These are phyloP conservation scores for Phymorhynchus buccinoides DNA, from an alignment of 1,140 invertebrate genomes.

Conservation along the genomic window DNA sequence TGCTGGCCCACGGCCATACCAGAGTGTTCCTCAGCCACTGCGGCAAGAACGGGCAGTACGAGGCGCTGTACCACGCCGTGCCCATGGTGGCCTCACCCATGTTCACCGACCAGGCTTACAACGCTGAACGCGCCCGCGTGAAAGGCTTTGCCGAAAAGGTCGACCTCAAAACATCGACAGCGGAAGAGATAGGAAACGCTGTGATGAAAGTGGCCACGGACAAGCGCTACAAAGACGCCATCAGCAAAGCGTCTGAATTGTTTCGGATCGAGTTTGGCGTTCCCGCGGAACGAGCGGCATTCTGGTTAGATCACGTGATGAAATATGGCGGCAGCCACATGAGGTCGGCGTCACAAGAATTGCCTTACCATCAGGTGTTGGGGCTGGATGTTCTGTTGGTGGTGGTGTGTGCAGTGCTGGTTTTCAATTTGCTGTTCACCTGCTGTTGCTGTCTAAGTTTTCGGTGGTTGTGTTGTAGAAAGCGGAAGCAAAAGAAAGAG, in stretches of 20 bases:
- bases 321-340: no score
- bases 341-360: no score
- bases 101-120: conserved; percentile 79
- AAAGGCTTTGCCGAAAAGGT: conserved; percentile 68
- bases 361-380: no score
- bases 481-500: no score
- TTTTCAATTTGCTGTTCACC: no score
- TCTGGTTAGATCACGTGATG: no score
- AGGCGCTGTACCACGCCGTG: conserved; percentile 83
- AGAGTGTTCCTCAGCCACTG: conserved; percentile 83
- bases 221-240: conserved; percentile 38
- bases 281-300: conserved; percentile 45
- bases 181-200: conserved; percentile 53
- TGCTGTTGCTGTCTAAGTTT: no score
- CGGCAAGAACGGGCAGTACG: conserved; percentile 82
- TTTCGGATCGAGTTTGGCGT: conserved; percentile 35
- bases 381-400: no score
- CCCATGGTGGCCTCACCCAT: conserved; percentile 83
- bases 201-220: conserved; percentile 51
- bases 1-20: conserved; percentile 77
- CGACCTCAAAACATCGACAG: conserved; percentile 57
- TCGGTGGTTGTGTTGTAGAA: no score
- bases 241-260: conserved; percentile 49
- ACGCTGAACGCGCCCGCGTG: conserved; percentile 66
- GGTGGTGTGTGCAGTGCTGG: no score